Percentiles rank a stretch among this genome's conserved stretches.
Evolutionary conservation across 2,888 invertebrate species (phyloP).

Genomic region (Apoda limacodes): DNA sequence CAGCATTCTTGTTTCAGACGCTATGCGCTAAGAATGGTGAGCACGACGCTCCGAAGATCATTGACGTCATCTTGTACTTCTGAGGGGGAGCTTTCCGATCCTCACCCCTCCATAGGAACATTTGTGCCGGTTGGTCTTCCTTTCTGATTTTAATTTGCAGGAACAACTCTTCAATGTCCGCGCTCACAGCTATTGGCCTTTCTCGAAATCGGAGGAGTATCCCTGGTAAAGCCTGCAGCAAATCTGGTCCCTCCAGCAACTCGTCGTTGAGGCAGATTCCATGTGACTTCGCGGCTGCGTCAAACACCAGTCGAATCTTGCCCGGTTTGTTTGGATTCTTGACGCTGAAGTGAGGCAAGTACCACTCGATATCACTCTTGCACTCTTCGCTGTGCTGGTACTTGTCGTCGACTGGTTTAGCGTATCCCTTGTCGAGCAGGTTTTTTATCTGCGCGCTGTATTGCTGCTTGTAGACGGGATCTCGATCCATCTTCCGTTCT

Average conservation of each 20-base stretch:
- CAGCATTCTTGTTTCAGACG: slow-evolving; percentile 17
- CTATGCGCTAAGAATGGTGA: slow-evolving; percentile 17
- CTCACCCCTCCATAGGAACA: slow-evolving; percentile 9
- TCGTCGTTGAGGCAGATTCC: too few relatives aligned
- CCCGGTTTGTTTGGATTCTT: not conserved
- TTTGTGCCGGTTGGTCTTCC: not conserved
- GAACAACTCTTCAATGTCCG: slow-evolving; percentile 1
- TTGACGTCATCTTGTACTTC: slow-evolving; percentile 12
- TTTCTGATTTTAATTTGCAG: not conserved
- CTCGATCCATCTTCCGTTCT: not conserved
- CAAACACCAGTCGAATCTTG: not conserved
- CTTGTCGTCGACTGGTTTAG: not conserved
- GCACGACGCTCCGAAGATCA: slow-evolving; percentile 13
- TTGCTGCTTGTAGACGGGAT: not conserved
- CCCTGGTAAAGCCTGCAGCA: too few relatives aligned
- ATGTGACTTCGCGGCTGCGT: not conserved
- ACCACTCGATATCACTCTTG: not conserved
- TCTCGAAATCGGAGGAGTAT: not conserved
- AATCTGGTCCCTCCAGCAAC: too few relatives aligned
- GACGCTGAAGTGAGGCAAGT: not conserved
- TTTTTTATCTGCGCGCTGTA: not conserved
- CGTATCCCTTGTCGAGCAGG: not conserved
- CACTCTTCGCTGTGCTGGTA: not conserved
- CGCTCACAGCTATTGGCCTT: not conserved
- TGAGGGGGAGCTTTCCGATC: not conserved